These are phyloP conservation scores for Lichenostomus cassidix DNA, from an alignment of 2,113 vertebrate species.

Conservation along the genomic window DNA sequence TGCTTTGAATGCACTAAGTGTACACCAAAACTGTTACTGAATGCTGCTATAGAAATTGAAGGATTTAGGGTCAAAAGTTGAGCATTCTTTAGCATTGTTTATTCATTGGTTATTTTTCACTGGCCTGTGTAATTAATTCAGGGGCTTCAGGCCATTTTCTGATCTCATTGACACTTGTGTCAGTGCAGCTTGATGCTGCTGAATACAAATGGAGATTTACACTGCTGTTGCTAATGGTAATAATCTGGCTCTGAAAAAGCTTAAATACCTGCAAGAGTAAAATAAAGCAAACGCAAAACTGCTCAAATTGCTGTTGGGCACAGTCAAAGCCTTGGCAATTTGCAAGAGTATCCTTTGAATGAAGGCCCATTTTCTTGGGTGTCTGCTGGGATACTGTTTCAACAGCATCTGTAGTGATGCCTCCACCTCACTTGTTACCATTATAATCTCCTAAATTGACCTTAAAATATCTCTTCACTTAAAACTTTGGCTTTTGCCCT, in stretches of 20 bases:
- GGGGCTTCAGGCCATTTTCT: constrained; percentile 56
- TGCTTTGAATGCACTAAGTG: constrained; percentile 34
- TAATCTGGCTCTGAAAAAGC: constrained; percentile 17
- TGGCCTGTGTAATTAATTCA: constrained; percentile 55
- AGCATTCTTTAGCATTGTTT: constrained; percentile 48
- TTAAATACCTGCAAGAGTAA: constrained; percentile 22
- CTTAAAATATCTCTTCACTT: neutral
- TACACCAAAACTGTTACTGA: constrained; percentile 32
- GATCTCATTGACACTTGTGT: constrained; percentile 59
- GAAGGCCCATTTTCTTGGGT: neutral
- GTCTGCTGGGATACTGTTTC: neutral
- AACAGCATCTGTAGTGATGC: neutral
- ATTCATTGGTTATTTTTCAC: constrained; percentile 16
- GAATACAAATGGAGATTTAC: constrained; percentile 47
- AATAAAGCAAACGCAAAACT: constrained; percentile 24
- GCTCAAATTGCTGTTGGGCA: neutral
- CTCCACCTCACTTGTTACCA: neutral
- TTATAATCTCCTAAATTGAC: neutral
- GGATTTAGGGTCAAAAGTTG: constrained; percentile 51
- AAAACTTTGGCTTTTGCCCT: neutral
- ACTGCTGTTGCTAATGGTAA: constrained; percentile 10
- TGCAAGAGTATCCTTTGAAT: constrained; percentile 7
- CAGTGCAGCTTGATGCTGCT: neutral
- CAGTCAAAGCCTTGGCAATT: neutral
- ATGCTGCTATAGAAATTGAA: constrained; percentile 8